Base-by-base conservation (phyloP, 2,888 invertebrate species). In the Coenonympha glycerion region DNA sequence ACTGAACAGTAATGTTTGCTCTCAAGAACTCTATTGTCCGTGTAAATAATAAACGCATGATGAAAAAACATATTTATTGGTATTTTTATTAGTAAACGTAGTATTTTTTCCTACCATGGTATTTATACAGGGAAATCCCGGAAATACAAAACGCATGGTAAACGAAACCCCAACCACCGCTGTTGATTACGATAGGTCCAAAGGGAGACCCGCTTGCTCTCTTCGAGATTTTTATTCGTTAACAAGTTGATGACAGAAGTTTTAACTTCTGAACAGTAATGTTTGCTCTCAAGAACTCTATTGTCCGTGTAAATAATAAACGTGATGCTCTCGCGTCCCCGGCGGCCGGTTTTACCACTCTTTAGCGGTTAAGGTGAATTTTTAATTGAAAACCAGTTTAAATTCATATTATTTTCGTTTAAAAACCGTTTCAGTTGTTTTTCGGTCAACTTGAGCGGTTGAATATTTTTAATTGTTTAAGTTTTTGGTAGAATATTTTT, bases 141-240 rank as follows among this genome's bases (percentile, higher is more conserved):
- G 9, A 2, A 24, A 24, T 9, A 4, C 24, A 6, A 4, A 3
- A 24, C 24, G 8, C 8, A 6, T 9, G 24, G 24, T 24, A 4
- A 24, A 2, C 24, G 8, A 8, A 24, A 24, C 24, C 9, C 2
- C 6, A 24, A 2, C 3, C 24, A 24, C 8, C 8, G 6, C 3
- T 9, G 24, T 6, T 6, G 24, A 6, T 6, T 11, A 21, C 22
- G 21, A 37, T 37, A 3, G 37, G 5, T 11, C 21, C 11, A 21
- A 37, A 21, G 19, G 22, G 37, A 22, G 2, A 3, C 15, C 11
- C 31, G 11, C n/a, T 48, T n/a, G 11, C 34, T 44, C 36, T 18
- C 28, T n/a, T n/a, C n/a, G n/a, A 44, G 36, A 44, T 49, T 49
- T 44, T 33, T 50, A 45, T 50, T 39, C 49, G 37, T 44, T 50